These are phyloP conservation scores for Ophiodon elongatus DNA, from an alignment of 2,113 vertebrate genomes.

Conservation along the genomic window DNA sequence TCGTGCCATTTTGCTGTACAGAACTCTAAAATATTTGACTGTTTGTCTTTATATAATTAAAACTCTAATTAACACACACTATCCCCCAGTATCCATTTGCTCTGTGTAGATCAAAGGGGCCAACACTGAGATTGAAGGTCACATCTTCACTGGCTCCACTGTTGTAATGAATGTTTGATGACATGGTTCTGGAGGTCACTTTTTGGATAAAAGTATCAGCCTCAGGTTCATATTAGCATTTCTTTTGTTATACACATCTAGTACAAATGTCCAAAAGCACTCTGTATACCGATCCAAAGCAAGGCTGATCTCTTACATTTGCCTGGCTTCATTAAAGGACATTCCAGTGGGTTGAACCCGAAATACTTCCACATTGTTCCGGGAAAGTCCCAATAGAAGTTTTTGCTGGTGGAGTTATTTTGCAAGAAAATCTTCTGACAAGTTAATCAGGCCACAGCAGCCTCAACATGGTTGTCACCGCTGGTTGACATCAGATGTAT, in stretches of 20 bases:
- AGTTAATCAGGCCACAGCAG: constrained; percentile 15
- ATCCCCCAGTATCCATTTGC: background rate
- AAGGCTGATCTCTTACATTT: constrained; percentile 6
- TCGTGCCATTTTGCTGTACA: too few species aligned
- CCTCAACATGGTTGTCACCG: background rate
- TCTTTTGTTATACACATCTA: background rate
- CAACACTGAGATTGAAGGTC: constrained; percentile 30
- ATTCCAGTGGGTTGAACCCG: constrained; percentile 64
- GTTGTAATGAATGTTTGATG: background rate
- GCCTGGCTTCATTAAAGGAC: constrained; percentile 37
- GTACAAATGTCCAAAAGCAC: constrained; percentile 10
- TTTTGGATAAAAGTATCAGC: background rate
- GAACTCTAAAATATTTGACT: background rate
- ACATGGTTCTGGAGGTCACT: background rate
- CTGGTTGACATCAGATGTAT: constrained; percentile 8
- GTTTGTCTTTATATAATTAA: background rate
- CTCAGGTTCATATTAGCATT: background rate
- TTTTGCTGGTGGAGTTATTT: constrained; percentile 38
- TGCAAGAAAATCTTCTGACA: constrained; percentile 14
- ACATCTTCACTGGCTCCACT: background rate
- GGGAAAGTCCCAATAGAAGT: constrained; percentile 42
- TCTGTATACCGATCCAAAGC: background rate
- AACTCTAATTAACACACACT: constrained; percentile 13
- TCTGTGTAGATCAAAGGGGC: constrained; percentile 19
- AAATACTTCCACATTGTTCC: constrained; percentile 44